Percentiles rank a stretch among this genome's conserved stretches.
Evolutionary conservation across 2,888 invertebrate species (phyloP).

Genomic region (Masnerella sp.): DNA sequence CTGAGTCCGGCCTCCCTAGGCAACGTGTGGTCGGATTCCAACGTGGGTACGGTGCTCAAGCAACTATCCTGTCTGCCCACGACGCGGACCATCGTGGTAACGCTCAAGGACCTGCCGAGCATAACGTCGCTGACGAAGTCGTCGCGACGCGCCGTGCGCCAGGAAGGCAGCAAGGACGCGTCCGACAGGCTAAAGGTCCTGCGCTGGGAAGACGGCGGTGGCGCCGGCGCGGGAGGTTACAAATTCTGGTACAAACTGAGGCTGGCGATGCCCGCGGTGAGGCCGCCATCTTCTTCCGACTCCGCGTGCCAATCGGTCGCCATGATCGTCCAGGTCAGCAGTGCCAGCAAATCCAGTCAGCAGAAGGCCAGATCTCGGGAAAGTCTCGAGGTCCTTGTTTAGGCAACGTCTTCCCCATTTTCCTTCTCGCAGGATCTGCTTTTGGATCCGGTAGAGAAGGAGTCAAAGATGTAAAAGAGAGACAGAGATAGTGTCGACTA

Average conservation of each 20-base stretch:
- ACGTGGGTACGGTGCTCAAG: slow-evolving; percentile 77
- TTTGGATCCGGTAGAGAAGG: too few species aligned
- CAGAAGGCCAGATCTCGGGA: slow-evolving; percentile 74
- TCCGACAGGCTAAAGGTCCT: slow-evolving; percentile 69
- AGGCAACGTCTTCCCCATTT: slow-evolving; percentile 48
- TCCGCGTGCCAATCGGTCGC: slow-evolving; percentile 72
- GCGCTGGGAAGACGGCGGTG: slow-evolving; percentile 68
- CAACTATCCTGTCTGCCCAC: slow-evolving; percentile 75
- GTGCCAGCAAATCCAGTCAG: slow-evolving; percentile 66
- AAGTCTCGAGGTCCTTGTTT: slow-evolving; percentile 76
- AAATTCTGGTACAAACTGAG: slow-evolving; percentile 84
- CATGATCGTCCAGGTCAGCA: slow-evolving; percentile 73
- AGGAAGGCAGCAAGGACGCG: slow-evolving; percentile 75
- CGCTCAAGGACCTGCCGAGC: slow-evolving; percentile 77
- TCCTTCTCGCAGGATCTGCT: too few species aligned
- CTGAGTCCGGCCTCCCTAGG: slow-evolving; percentile 78
- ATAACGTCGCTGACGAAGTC: slow-evolving; percentile 74
- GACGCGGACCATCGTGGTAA: slow-evolving; percentile 74
- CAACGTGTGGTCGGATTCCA: slow-evolving; percentile 78
- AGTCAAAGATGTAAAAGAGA: too few species aligned
- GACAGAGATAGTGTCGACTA: too few species aligned
- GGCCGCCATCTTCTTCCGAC: slow-evolving; percentile 61
- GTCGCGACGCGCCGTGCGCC: slow-evolving; percentile 78
- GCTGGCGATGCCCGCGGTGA: slow-evolving; percentile 81
- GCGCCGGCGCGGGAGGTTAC: slow-evolving; percentile 77